phyloP scores from a whole-genome alignment of 1,140 invertebrate species.

The Metopolophium dirhodum region DNA sequence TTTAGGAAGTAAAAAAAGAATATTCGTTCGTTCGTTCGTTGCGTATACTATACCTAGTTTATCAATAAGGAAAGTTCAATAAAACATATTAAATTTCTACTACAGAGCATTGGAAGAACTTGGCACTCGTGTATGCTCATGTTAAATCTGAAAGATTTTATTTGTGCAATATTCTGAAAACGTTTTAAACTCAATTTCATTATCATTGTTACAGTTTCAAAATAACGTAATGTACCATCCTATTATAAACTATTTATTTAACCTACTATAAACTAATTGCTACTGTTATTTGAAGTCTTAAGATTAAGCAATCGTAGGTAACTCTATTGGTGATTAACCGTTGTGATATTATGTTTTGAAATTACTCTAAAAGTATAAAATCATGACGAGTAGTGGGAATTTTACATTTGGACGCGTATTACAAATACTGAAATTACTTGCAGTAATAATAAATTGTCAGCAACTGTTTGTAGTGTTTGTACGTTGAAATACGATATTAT shows the following conservation, averaged over 20 bases:
- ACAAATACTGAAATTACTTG: background rate
- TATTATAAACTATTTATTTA: background rate
- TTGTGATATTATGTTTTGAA: background rate
- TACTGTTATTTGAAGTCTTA: background rate
- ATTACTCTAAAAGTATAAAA: background rate
- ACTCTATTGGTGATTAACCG: background rate
- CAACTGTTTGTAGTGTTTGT: background rate
- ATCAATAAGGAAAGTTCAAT: conserved; percentile 1
- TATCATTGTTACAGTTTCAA: background rate
- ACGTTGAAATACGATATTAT: background rate
- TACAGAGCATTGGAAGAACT: background rate
- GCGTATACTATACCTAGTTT: background rate
- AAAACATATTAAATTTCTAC: background rate
- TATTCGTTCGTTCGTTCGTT: no score
- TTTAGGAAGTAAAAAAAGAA: background rate
- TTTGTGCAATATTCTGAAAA: background rate
- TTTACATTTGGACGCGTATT: background rate
- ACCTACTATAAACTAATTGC: background rate
- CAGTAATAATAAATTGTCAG: no score
- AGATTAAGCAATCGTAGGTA: background rate
- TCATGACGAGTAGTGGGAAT: background rate
- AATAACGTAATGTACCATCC: background rate
- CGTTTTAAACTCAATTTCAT: background rate
- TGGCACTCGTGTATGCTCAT: background rate
- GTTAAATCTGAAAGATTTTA: conserved; percentile 4